Conservation (phyloP, 2,888 invertebrate genomes). For the Eupithecia subfuscata region DNA sequence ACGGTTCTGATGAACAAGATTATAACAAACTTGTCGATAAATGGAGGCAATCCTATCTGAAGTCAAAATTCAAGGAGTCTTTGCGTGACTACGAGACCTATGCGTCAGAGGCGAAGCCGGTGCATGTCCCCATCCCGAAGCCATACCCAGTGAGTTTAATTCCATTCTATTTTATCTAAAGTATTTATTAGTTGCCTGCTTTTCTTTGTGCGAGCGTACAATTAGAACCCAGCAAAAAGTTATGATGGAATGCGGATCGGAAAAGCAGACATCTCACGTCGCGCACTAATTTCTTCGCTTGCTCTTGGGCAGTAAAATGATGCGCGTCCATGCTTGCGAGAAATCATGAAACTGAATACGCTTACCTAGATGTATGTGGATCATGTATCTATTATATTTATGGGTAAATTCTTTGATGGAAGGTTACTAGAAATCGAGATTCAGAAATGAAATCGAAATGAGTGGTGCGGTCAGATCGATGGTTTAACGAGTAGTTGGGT, state of each 20-base stretch:
- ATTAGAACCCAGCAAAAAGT: conserved; percentile 64
- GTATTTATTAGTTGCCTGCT: conserved; percentile 21
- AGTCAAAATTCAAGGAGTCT: conserved; percentile 71
- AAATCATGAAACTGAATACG: conserved; percentile 73
- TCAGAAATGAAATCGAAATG: conserved; percentile 51
- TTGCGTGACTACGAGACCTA: conserved; percentile 68
- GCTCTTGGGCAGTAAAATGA: conserved; percentile 71
- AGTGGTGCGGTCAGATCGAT: conserved; percentile 50
- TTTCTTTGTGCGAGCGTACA: conserved; percentile 50
- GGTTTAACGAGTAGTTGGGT: conserved; percentile 58
- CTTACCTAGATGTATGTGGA: conserved; percentile 24
- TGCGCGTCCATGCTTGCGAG: conserved; percentile 68
- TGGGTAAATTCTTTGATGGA: background rate
- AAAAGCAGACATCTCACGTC: conserved; percentile 72
- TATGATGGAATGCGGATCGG: conserved; percentile 80
- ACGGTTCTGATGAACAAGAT: conserved; percentile 62
- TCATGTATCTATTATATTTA: conserved; percentile 9
- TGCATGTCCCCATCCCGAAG: conserved; percentile 72
- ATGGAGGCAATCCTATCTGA: conserved; percentile 76
- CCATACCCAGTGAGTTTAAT: conserved; percentile 74
- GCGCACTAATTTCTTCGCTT: conserved; percentile 80
- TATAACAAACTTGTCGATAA: conserved; percentile 74
- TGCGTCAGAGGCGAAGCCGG: conserved; percentile 68
- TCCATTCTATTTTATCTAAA: conserved; percentile 43
- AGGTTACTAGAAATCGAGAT: conserved; percentile 39